Base-by-base conservation (phyloP, 2,113 vertebrate species). In the Phyllostomus hastatus region DNA sequence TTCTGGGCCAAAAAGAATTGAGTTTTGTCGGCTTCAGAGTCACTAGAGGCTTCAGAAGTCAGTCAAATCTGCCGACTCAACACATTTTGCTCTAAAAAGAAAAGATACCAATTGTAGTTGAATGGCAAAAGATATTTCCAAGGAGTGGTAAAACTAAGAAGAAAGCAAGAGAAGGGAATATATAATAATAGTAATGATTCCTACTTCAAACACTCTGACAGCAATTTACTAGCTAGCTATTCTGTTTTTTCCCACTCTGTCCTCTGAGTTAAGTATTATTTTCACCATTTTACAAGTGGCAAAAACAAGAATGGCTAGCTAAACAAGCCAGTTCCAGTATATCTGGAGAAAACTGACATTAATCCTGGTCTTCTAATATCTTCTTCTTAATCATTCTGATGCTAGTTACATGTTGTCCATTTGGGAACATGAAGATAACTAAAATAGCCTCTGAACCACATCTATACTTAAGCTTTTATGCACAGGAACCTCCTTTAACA, bases 11-110 rank as follows among this genome's bases (percentile, higher is more conserved):
- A 88, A 92, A 92, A 70, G 87, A 96, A 31, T 88, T 75, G 93
- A 88, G n/a, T 76, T 87, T 75, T 96, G 94, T 95, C 90, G 70
- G 94, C 33, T 80, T 61, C 64, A 61, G 2, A 67, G 66, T 79
- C 92, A 81, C 92, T 19, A 69, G 72, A 91, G 84, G 46, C 54
- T 92, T 52, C 26, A 92, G n/a, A 81, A 91, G 85, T 97, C 94
- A 88, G 41, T 92, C 92, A 95, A 88, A 96, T 95, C 84, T 92
- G 82, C 95, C 48, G 5, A 82, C 59, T 96, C 92, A 57, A 95
- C 73, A 87, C 80, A 88, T 67, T 96, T 96, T 85, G 43, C 92
- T 96, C 89, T 85, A 46, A 52, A 31, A 94, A 57, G 26, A 64
- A 92, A 92, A 75, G 78, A 95, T 73, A 81, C 66, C 93, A 88